phyloP scores from a whole-genome alignment of 2,113 vertebrate species.

The Steatornis caripensis region DNA sequence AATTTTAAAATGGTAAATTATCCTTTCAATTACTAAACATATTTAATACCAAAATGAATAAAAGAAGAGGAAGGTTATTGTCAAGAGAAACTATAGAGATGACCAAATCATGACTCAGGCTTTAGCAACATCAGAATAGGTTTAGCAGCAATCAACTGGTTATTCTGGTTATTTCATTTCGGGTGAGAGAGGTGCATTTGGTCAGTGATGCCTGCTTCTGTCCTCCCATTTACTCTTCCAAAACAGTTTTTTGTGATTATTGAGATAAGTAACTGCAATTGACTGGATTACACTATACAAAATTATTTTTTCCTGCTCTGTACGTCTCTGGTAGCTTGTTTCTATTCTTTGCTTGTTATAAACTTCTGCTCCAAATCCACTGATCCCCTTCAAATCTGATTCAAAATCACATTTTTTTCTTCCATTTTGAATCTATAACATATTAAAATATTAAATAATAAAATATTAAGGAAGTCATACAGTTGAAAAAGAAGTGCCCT shows the following conservation, averaged over 20 bases:
- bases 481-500: constrained; percentile 63
- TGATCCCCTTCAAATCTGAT: too few species aligned
- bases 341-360: not conserved
- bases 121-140: not conserved
- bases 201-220: not conserved
- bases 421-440: constrained; percentile 76
- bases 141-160: not conserved
- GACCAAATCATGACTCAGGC: not conserved
- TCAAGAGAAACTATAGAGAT: not conserved
- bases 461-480: constrained; percentile 74
- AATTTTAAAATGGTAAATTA: not conserved
- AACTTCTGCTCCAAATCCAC: not conserved
- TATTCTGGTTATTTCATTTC: not conserved
- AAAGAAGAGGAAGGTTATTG: not conserved
- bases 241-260: not conserved
- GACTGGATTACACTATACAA: not conserved
- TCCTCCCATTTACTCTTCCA: not conserved
- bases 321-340: not conserved
- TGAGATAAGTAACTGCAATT: not conserved
- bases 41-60: not conserved
- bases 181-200: not conserved
- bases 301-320: not conserved
- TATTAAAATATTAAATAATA: too few species aligned
- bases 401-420: constrained; percentile 43
- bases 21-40: not conserved